phyloP scores from a whole-genome alignment of 2,888 invertebrate genomes.

The Meta bourneti region DNA sequence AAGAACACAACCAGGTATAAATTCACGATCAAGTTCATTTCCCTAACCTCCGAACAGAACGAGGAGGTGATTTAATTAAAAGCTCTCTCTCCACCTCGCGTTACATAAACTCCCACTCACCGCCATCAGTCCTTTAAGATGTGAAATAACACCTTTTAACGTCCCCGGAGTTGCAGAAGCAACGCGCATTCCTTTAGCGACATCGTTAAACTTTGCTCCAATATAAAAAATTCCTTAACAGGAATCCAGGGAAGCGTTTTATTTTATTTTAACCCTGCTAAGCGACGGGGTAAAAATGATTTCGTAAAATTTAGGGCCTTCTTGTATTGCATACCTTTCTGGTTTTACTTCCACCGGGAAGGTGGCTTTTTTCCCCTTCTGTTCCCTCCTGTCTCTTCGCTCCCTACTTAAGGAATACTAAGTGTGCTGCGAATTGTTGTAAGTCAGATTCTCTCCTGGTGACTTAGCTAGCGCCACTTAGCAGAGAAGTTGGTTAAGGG shows the following conservation, averaged over 20 bases:
- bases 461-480: slow-evolving; percentile 19
- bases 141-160: slow-evolving; percentile 71
- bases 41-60: not conserved
- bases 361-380: slow-evolving; percentile 1
- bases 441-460: slow-evolving; percentile 1
- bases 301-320: slow-evolving; percentile 72
- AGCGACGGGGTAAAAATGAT: slow-evolving; percentile 58
- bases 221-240: slow-evolving; percentile 59
- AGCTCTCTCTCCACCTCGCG: slow-evolving; percentile 10
- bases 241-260: slow-evolving; percentile 47
- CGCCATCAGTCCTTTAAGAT: slow-evolving; percentile 71
- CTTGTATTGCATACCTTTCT: slow-evolving; percentile 66
- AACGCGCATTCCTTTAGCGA: slow-evolving; percentile 27
- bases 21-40: slow-evolving; percentile 58
- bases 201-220: slow-evolving; percentile 69
- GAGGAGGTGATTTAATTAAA: slow-evolving; percentile 72
- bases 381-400: not conserved
- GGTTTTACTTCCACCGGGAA: slow-evolving; percentile 17
- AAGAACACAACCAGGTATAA: not conserved
- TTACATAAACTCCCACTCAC: slow-evolving; percentile 67
- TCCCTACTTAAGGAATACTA: not conserved
- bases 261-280: slow-evolving; percentile 37
- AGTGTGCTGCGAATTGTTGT: not conserved
- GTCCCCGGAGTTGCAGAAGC: not conserved
- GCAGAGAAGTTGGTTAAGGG: slow-evolving; percentile 50